Evolutionary conservation across 2,797 vertebrate species (phyloP).

Genomic region (Poecilia velifera): DNA sequence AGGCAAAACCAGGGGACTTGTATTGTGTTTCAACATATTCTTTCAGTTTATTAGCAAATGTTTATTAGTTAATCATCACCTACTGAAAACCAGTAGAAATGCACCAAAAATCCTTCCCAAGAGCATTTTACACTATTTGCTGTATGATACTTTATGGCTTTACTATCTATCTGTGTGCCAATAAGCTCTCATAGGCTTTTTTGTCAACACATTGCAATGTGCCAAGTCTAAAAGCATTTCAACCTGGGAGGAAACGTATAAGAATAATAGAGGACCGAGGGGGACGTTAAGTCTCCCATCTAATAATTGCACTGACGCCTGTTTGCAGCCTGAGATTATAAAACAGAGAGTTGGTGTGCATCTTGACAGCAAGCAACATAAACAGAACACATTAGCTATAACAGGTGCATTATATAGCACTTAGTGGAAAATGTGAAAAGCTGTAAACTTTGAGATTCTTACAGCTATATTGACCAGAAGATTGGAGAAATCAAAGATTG

Average conservation of each 20-base stretch:
- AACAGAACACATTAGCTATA: conserved; percentile 4
- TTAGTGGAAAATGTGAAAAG: neutral
- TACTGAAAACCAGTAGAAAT: neutral
- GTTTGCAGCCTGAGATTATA: conserved; percentile 50
- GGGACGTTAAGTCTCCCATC: conserved; percentile 53
- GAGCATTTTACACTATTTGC: conserved; percentile 34
- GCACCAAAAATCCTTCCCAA: conserved; percentile 16
- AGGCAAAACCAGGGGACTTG: no score
- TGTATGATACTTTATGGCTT: conserved; percentile 52
- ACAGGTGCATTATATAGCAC: neutral
- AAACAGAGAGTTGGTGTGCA: conserved; percentile 26
- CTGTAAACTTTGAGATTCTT: neutral
- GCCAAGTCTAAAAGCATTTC: conserved; percentile 63
- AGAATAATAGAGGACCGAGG: conserved; percentile 54
- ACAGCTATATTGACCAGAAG: neutral
- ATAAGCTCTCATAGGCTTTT: conserved; percentile 66
- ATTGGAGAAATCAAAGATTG: neutral
- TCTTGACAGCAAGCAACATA: conserved; percentile 14
- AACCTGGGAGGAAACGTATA: conserved; percentile 53
- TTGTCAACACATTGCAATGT: conserved; percentile 75
- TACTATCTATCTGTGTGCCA: conserved; percentile 60
- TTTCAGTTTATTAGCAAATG: neutral
- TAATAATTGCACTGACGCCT: conserved; percentile 57
- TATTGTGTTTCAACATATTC: neutral
- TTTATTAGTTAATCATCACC: neutral